Conservation (phyloP, 2,113 vertebrate species). For the Hemicordylus capensis region DNA sequence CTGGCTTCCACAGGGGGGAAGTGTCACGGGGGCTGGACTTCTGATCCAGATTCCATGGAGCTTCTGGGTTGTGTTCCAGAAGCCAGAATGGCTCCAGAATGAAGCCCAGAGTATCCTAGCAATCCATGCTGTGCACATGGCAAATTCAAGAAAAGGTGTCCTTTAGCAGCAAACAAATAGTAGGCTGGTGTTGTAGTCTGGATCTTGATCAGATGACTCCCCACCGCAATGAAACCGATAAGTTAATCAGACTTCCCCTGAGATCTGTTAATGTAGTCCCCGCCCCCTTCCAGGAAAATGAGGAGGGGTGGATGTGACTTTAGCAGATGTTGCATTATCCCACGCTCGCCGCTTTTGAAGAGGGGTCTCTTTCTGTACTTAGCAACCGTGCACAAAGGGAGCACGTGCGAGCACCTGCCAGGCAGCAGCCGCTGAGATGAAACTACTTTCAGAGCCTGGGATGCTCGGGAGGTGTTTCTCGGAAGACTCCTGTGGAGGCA, state of each 20-base stretch:
- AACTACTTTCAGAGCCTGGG: neutral
- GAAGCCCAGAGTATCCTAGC: neutral
- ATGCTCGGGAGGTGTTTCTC: neutral
- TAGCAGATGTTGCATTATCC: neutral
- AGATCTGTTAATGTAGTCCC: neutral
- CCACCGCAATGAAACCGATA: fast-evolving
- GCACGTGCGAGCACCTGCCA: neutral
- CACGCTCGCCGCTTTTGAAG: neutral
- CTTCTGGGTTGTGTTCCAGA: neutral
- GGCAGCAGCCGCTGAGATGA: neutral
- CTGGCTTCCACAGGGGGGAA: neutral
- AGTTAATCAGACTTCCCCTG: neutral
- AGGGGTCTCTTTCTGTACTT: neutral
- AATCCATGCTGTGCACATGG: neutral
- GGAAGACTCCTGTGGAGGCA: neutral
- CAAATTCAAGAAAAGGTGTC: neutral
- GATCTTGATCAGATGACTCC: neutral
- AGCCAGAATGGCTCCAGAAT: neutral
- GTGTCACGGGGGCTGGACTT: neutral
- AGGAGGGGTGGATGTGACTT: neutral
- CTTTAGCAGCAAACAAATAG: neutral
- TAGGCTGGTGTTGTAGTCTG: neutral
- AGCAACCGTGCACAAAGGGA: neutral
- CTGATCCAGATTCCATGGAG: too few species aligned
- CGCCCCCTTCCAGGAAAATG: neutral